Evolutionary conservation across 2,797 vertebrate genomes (phyloP).

Genomic region (Urophycis tenuis): DNA sequence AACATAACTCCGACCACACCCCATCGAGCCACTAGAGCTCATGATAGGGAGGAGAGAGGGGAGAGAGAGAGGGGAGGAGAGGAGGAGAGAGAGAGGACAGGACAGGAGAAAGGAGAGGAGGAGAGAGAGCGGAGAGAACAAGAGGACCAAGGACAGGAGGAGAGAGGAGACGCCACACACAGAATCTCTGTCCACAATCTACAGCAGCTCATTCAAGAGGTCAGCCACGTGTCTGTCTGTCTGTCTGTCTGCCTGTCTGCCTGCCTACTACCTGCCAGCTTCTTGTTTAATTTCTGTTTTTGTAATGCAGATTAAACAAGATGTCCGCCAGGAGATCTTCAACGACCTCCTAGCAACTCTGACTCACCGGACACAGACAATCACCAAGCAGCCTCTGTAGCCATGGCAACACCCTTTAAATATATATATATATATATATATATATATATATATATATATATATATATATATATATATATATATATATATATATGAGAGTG

Average conservation of each 20-base stretch:
- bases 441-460: too few species aligned
- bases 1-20: constrained; percentile 79
- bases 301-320: constrained; percentile 81
- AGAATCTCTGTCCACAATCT: constrained; percentile 61
- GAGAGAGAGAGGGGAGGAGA: constrained; percentile 29
- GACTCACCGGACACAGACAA: constrained; percentile 59
- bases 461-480: too few species aligned
- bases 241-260: constrained; percentile 50
- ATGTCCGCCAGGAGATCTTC: constrained; percentile 89
- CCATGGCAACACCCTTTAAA: background rate
- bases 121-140: constrained; percentile 32
- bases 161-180: constrained; percentile 26
- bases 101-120: constrained; percentile 38
- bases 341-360: constrained; percentile 83
- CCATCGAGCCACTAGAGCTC: constrained; percentile 55
- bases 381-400: background rate
- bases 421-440: too few species aligned
- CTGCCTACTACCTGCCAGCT: background rate
- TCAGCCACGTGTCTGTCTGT: constrained; percentile 36
- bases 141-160: constrained; percentile 17
- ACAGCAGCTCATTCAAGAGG: constrained; percentile 88
- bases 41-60: constrained; percentile 19
- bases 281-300: background rate
- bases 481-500: too few species aligned
- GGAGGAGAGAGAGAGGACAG: constrained; percentile 37